Percentiles rank a stretch among this genome's conserved stretches.
Conservation (phyloP, 2,888 invertebrate genomes). For the Pseudoips prasinana region DNA sequence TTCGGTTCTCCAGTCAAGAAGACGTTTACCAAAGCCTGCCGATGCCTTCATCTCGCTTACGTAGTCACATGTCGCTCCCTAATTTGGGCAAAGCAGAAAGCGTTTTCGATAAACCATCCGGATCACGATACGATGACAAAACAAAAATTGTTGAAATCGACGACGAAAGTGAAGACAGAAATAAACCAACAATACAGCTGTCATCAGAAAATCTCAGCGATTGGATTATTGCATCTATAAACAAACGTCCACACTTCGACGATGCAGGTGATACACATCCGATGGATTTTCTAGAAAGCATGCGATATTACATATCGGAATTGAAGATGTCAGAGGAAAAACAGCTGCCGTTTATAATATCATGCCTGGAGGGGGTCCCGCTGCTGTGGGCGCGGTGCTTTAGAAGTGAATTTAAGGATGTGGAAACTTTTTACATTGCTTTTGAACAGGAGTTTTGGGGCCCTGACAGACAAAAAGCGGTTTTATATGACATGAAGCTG, state of each 20-base stretch:
- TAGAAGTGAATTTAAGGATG: slow-evolving; percentile 61
- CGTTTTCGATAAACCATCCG: slow-evolving; percentile 49
- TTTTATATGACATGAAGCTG: slow-evolving; percentile 71
- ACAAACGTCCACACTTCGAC: slow-evolving; percentile 70
- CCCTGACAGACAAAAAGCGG: slow-evolving; percentile 67
- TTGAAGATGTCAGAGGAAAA: slow-evolving; percentile 63
- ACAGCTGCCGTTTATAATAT: slow-evolving; percentile 67
- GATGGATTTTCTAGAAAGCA: slow-evolving; percentile 71
- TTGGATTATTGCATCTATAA: slow-evolving; percentile 67
- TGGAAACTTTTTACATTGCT: slow-evolving; percentile 59
- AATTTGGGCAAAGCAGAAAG: slow-evolving; percentile 66
- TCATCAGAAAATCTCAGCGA: slow-evolving; percentile 65
- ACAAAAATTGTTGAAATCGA: slow-evolving; percentile 68
- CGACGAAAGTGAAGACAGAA: slow-evolving; percentile 49
- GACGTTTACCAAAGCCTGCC: slow-evolving; percentile 70
- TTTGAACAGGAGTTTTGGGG: slow-evolving; percentile 78
- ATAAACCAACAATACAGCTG: slow-evolving; percentile 48
- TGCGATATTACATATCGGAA: slow-evolving; percentile 69
- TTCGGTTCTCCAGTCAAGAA: slow-evolving; percentile 75
- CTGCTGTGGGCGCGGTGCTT: slow-evolving; percentile 77
- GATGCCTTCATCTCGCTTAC: slow-evolving; percentile 71
- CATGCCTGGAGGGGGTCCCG: slow-evolving; percentile 71
- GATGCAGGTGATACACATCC: slow-evolving; percentile 70
- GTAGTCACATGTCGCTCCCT: slow-evolving; percentile 75
- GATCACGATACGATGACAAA: slow-evolving; percentile 43